Conservation (phyloP, 2,888 invertebrate genomes). For the Schizotus pectinicornis region DNA sequence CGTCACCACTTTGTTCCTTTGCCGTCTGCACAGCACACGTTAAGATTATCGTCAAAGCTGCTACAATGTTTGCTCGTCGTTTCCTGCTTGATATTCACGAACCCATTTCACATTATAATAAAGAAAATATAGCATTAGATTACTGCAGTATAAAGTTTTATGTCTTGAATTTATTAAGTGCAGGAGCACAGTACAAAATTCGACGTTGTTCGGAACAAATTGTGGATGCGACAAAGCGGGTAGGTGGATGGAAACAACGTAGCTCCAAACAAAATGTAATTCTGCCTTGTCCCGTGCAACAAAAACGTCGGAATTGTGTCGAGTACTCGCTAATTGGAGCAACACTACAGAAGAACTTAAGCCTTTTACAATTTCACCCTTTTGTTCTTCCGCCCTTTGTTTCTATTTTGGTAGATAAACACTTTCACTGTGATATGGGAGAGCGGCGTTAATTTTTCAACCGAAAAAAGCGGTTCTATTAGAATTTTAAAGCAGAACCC, state of each 20-base stretch:
- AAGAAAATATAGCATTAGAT: too few relatives aligned
- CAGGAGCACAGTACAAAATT: too few relatives aligned
- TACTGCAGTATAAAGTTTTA: too few relatives aligned
- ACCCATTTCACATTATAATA: too few relatives aligned
- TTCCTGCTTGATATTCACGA: too few relatives aligned
- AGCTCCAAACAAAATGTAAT: constrained; percentile 2
- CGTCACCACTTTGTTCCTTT: too few relatives aligned
- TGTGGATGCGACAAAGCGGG: not conserved
- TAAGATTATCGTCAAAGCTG: too few relatives aligned
- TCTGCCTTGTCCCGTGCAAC: not conserved
- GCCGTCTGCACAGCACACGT: too few relatives aligned
- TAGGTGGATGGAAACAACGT: not conserved
- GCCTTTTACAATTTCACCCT: constrained; percentile 13
- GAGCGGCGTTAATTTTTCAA: not conserved
- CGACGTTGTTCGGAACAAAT: not conserved
- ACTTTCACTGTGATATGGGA: not conserved
- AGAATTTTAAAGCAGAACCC: too few relatives aligned
- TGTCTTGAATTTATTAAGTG: too few relatives aligned
- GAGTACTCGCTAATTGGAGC: constrained; percentile 21
- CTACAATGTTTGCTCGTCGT: too few relatives aligned
- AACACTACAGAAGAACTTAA: constrained; percentile 20
- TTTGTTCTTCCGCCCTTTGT: constrained; percentile 12
- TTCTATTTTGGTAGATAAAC: not conserved
- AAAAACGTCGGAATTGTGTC: constrained; percentile 16
- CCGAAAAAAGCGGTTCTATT: too few relatives aligned